Conservation (phyloP, 2,797 vertebrate species). For the Coccyzus lansbergi region DNA sequence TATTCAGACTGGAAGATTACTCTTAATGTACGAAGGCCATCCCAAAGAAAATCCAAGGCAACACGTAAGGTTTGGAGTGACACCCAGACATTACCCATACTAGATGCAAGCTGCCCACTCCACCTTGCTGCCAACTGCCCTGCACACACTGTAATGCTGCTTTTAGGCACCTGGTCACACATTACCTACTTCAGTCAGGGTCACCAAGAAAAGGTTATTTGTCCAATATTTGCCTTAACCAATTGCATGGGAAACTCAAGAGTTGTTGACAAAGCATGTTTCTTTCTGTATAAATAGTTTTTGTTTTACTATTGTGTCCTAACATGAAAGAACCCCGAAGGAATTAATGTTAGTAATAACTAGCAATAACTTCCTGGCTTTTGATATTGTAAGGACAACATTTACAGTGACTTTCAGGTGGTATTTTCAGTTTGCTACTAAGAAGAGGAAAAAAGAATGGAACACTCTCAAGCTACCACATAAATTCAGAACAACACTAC, state of each 20-base stretch:
- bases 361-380: neutral
- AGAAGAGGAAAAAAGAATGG: neutral
- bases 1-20: neutral
- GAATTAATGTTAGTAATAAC: neutral
- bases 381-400: neutral
- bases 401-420: neutral
- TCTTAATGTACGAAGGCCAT: neutral
- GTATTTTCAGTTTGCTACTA: neutral
- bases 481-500: neutral
- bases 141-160: fast-evolving
- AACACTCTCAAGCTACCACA: neutral
- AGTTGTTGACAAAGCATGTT: neutral
- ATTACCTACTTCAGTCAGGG: neutral
- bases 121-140: neutral
- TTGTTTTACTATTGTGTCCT: neutral
- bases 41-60: neutral
- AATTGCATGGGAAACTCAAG: neutral
- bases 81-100: fast-evolving
- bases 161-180: neutral
- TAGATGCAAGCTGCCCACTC: neutral
- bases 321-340: neutral
- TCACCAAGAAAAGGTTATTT: neutral
- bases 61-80: neutral
- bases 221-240: neutral
- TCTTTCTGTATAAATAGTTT: neutral